Conservation (phyloP, 2,113 vertebrate species). For the Nothocercus nigrocapillus region DNA sequence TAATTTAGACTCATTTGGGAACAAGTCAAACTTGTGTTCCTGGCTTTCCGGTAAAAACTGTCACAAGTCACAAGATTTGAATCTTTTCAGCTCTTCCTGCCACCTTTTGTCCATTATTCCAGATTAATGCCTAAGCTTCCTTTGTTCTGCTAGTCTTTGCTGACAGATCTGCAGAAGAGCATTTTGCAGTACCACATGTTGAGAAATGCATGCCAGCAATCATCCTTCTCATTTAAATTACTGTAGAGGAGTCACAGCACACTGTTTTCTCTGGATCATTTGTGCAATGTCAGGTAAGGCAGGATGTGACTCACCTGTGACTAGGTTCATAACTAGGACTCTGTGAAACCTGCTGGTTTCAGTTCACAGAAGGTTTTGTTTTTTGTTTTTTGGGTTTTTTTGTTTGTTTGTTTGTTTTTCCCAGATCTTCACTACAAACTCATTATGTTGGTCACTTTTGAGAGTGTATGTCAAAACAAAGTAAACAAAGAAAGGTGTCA, state of each 20-base stretch:
- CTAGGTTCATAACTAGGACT: neutral
- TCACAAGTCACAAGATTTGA: slow-evolving; percentile 12
- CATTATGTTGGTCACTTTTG: neutral
- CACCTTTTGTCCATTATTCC: slow-evolving; percentile 8
- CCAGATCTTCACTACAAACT: neutral
- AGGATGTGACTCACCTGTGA: slow-evolving; percentile 67
- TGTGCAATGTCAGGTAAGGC: slow-evolving; percentile 59
- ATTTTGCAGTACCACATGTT: neutral
- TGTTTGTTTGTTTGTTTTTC: neutral
- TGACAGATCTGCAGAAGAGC: neutral
- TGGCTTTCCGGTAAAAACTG: slow-evolving; percentile 49
- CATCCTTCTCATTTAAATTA: slow-evolving; percentile 21
- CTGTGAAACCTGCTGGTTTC: slow-evolving; percentile 33
- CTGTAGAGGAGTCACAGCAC: neutral
- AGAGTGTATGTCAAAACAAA: neutral
- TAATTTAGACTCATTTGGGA: neutral
- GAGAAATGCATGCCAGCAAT: slow-evolving; percentile 18
- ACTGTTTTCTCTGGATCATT: neutral
- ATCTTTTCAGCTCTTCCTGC: slow-evolving; percentile 27
- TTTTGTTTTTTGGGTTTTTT: neutral
- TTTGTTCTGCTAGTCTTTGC: slow-evolving; percentile 16
- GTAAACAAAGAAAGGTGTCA: neutral
- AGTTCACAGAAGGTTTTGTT: neutral
- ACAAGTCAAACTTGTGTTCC: slow-evolving; percentile 48
- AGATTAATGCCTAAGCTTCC: slow-evolving; percentile 21